Conservation (phyloP, 2,113 vertebrate species). For the Rhea pennata region DNA sequence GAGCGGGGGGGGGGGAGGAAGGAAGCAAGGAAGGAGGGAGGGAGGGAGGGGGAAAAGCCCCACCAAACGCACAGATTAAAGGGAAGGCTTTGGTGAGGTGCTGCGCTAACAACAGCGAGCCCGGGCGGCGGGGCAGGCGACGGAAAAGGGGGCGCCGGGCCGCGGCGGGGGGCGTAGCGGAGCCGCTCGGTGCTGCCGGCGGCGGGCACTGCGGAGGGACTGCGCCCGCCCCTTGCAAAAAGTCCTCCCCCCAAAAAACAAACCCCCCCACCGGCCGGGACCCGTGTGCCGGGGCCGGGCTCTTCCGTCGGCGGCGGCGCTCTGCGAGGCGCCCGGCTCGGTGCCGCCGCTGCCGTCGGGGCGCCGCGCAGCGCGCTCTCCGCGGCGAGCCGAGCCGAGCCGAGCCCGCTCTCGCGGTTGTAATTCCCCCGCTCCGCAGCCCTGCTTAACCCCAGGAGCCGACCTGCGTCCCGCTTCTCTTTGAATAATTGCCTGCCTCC, state of each 20-base stretch:
- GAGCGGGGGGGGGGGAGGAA: neutral
- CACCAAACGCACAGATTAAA: conserved; percentile 28
- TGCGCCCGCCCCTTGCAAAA: neutral
- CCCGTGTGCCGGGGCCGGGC: no score
- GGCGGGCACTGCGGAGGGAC: neutral
- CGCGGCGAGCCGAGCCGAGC: neutral
- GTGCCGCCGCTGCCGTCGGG: conserved; percentile 7
- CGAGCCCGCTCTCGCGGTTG: neutral
- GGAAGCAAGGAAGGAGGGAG: neutral
- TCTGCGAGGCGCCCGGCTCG: no score
- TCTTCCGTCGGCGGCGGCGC: neutral
- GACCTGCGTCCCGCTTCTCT: conserved; percentile 70
- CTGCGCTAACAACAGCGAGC: conserved; percentile 18
- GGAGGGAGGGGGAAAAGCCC: neutral
- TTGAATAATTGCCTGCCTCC: conserved; percentile 85
- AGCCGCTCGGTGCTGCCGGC: neutral
- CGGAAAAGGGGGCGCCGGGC: neutral
- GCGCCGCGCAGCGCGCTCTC: neutral
- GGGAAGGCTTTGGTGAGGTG: conserved; percentile 45
- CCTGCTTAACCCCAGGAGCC: conserved; percentile 70
- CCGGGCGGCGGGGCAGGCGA: neutral
- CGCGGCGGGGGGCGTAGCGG: neutral
- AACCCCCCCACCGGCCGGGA: neutral
- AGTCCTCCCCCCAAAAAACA: neutral
- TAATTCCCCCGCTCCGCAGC: conserved; percentile 56